phyloP scores from a whole-genome alignment of 2,113 vertebrate genomes.

The rat (Rattus norvegicus) region DNA sequence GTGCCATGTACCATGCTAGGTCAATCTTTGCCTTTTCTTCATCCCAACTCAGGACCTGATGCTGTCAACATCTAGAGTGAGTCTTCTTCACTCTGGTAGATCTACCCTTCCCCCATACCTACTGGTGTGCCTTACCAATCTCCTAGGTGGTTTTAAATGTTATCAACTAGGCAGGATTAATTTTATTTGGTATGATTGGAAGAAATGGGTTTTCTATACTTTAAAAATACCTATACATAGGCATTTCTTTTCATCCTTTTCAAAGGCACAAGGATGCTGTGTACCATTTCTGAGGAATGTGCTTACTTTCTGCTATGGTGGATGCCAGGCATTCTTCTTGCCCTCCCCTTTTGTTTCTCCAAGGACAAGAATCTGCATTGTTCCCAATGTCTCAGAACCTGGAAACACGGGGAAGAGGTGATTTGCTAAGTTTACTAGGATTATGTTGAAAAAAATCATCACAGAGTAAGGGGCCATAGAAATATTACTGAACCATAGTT shows the following conservation, averaged over 20 bases:
- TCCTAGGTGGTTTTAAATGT: not conserved
- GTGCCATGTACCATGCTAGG: no score
- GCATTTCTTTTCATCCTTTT: not conserved
- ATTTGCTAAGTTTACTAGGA: not conserved
- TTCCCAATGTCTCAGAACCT: not conserved
- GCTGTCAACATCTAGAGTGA: not conserved
- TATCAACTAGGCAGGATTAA: not conserved
- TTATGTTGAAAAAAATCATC: not conserved
- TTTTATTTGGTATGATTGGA: not conserved
- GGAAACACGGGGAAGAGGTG: not conserved
- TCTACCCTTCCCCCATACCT: not conserved
- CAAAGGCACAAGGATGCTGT: not conserved
- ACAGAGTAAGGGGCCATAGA: not conserved
- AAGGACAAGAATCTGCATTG: not conserved
- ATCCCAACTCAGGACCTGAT: not conserved
- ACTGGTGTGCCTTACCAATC: not conserved
- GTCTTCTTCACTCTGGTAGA: not conserved
- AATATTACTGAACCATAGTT: not conserved
- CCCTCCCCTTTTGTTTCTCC: not conserved
- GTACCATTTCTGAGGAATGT: not conserved
- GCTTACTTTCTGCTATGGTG: not conserved
- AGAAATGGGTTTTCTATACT: not conserved
- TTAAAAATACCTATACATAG: not conserved
- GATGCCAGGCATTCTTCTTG: not conserved
- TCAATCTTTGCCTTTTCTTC: not conserved